These are phyloP conservation scores for Glaucopsyche alexis DNA, from an alignment of 2,888 invertebrate species.

Conservation along the genomic window DNA sequence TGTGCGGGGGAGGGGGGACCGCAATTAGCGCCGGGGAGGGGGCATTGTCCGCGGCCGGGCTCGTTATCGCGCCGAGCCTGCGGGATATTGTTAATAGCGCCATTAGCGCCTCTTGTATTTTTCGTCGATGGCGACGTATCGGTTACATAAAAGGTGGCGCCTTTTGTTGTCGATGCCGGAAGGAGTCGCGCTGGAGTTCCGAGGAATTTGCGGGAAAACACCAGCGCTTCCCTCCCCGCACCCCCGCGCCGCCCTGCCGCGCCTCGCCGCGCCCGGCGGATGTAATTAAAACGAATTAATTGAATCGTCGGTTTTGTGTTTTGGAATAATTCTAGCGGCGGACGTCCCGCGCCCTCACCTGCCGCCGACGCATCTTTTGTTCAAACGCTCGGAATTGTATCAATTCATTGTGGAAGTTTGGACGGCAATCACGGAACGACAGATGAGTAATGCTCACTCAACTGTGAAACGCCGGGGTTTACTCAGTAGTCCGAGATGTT, in stretches of 20 bases:
- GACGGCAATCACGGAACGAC: no score
- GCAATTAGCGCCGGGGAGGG: slow-evolving; percentile 5
- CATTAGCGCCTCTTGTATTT: slow-evolving; percentile 14
- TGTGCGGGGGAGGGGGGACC: not conserved
- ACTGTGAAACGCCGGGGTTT: not conserved
- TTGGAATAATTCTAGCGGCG: not conserved
- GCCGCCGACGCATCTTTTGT: not conserved
- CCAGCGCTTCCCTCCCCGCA: not conserved
- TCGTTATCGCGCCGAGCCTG: not conserved
- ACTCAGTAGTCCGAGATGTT: not conserved
- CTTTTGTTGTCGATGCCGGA: slow-evolving; percentile 4
- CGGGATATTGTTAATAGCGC: slow-evolving; percentile 3
- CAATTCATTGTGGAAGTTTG: not conserved
- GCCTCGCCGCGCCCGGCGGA: not conserved
- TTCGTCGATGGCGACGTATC: slow-evolving; percentile 6
- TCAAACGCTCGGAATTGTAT: not conserved
- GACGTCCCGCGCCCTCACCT: not conserved
- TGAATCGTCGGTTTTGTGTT: not conserved
- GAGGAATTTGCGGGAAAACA: not conserved
- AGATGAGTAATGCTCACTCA: not conserved
- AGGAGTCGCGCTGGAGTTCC: not conserved
- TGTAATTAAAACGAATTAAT: slow-evolving; percentile 14
- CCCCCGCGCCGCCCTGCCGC: no score
- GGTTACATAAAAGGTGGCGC: slow-evolving; percentile 25
- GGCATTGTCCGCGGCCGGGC: slow-evolving; percentile 5